Conservation (phyloP, 1,140 invertebrate species). For the Samia ricini region DNA sequence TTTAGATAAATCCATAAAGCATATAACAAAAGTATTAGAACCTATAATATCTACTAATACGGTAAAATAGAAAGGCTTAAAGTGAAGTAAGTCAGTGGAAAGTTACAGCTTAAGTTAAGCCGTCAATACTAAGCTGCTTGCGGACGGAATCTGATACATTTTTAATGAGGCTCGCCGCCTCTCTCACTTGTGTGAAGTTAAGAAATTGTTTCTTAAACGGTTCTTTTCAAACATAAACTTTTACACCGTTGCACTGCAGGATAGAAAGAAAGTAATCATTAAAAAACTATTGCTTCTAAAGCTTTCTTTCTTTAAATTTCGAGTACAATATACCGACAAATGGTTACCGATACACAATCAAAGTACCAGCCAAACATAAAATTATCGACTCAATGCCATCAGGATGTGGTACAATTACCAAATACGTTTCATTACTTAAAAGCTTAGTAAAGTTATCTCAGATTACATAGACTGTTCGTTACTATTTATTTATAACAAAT, state of each 20-base stretch:
- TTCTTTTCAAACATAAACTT: conserved; percentile 7
- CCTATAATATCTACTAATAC: neutral
- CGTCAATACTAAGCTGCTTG: conserved; percentile 15
- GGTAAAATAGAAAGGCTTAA: neutral
- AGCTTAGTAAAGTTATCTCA: too few species aligned
- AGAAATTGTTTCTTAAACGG: conserved; percentile 21
- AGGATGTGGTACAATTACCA: too few species aligned
- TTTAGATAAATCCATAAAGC: neutral
- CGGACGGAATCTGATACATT: conserved; percentile 16
- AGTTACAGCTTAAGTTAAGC: conserved; percentile 18
- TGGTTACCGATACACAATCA: too few species aligned
- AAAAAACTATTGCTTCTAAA: too few species aligned
- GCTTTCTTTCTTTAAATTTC: too few species aligned
- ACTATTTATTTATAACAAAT: too few species aligned
- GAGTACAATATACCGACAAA: too few species aligned
- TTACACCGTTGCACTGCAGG: neutral
- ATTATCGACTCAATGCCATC: too few species aligned
- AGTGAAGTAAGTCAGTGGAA: conserved; percentile 15
- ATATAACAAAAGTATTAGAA: neutral
- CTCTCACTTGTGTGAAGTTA: conserved; percentile 8
- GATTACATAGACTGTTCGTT: too few species aligned
- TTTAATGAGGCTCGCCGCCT: conserved; percentile 22
- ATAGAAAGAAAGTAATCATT: conserved; percentile 1
- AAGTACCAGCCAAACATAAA: too few species aligned
- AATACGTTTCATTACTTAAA: too few species aligned